phyloP scores from a whole-genome alignment of 2,113 vertebrate species.

The Tragelaphus buxtoni region DNA sequence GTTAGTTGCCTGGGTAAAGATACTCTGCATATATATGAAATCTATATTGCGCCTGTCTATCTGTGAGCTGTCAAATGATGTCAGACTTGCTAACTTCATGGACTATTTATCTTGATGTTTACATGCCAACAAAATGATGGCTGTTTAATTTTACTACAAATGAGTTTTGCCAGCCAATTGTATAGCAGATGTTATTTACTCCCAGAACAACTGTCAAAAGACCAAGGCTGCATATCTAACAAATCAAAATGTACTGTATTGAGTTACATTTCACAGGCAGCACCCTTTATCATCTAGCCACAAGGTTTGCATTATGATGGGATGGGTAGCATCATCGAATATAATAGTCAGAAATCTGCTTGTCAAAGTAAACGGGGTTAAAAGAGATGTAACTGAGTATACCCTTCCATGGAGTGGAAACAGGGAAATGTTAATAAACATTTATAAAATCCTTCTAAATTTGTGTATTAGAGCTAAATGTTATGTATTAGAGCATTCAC shows the following conservation, averaged over 20 bases:
- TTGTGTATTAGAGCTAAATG: background rate
- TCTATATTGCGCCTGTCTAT: background rate
- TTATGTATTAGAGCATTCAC: background rate
- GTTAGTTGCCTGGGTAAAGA: background rate
- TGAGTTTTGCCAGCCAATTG: constrained; percentile 69
- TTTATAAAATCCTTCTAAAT: background rate
- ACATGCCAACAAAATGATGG: constrained; percentile 71
- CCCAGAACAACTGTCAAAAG: constrained; percentile 63
- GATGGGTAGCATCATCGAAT: background rate
- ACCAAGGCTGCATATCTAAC: constrained; percentile 57
- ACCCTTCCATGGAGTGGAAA: background rate
- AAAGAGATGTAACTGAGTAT: constrained; percentile 1
- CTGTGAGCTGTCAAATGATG: background rate
- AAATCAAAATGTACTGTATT: constrained; percentile 49
- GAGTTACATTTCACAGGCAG: background rate
- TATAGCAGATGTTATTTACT: constrained; percentile 70
- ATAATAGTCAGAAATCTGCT: background rate
- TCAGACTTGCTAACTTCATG: constrained; percentile 46
- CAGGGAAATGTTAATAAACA: background rate
- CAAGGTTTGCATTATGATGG: constrained; percentile 19
- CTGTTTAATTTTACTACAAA: constrained; percentile 72
- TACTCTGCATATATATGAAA: background rate
- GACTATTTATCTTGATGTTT: constrained; percentile 72
- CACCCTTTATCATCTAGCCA: background rate
- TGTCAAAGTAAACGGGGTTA: background rate